Conservation (phyloP, 2,797 vertebrate genomes). For the Microctenopoma steveboyesi region DNA sequence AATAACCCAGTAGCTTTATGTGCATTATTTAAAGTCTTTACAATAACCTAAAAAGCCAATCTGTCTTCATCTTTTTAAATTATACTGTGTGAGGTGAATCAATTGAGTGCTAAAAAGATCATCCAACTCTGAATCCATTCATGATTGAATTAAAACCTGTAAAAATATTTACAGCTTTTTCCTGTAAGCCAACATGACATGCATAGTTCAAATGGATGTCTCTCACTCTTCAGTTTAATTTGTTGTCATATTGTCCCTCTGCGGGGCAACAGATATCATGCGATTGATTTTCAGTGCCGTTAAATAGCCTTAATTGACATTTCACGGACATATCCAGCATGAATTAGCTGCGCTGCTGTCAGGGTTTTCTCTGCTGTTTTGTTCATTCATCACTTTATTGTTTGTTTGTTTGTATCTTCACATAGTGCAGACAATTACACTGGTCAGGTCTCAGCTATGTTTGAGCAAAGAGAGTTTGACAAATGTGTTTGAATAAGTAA, state of each 20-base stretch:
- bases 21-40: no score
- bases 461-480: slow-evolving; percentile 31
- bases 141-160: background rate
- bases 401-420: background rate
- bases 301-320: background rate
- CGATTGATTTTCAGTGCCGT: background rate
- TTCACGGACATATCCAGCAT: background rate
- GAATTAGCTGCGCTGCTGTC: background rate
- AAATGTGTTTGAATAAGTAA: slow-evolving; percentile 56
- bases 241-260: slow-evolving; percentile 25
- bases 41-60: no score
- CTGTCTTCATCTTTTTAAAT: no score
- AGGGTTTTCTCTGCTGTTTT: background rate
- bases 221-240: slow-evolving; percentile 6
- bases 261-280: slow-evolving; percentile 26
- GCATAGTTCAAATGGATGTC: background rate
- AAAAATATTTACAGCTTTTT: background rate
- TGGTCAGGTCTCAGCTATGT: slow-evolving; percentile 13
- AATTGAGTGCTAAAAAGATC: background rate
- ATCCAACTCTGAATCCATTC: background rate
- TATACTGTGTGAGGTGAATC: no score
- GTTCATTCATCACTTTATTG: slow-evolving; percentile 20
- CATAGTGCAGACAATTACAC: slow-evolving; percentile 9
- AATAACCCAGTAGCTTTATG: no score
- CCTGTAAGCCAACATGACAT: no score